These are phyloP conservation scores for Scaptomyza tumidula DNA, from an alignment of 2,888 invertebrate species.

Conservation along the genomic window DNA sequence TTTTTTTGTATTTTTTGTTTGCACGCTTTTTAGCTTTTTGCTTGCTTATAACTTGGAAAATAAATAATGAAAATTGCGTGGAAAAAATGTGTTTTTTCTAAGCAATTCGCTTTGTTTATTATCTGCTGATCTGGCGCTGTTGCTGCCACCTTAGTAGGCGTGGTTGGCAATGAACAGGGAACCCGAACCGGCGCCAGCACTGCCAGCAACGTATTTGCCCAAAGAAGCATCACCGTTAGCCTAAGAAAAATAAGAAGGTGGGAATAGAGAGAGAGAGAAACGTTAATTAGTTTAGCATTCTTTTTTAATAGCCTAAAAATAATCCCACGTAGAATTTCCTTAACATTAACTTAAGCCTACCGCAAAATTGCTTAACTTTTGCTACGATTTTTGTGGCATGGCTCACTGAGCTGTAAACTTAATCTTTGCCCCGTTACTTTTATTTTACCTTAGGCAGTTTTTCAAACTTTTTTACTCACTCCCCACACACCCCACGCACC, in stretches of 20 bases:
- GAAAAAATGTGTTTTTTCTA: slow-evolving; percentile 13
- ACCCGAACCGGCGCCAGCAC: slow-evolving; percentile 94
- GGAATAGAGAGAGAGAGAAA: slow-evolving; percentile 7
- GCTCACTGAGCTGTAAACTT: slow-evolving; percentile 45
- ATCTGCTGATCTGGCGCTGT: slow-evolving; percentile 27
- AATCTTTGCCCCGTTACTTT: slow-evolving; percentile 3
- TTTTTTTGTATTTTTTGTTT: slow-evolving; percentile 50
- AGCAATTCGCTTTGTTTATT: slow-evolving; percentile 52
- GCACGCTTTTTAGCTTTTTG: slow-evolving; percentile 61
- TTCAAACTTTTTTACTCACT: slow-evolving; percentile 32
- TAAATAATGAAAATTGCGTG: slow-evolving; percentile 62
- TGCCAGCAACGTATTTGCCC: slow-evolving; percentile 96
- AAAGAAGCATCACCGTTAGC: slow-evolving; percentile 95
- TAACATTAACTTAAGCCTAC: slow-evolving; percentile 5
- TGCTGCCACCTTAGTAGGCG: slow-evolving; percentile 89
- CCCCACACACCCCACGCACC: neutral
- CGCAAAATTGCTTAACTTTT: slow-evolving; percentile 19
- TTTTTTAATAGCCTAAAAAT: slow-evolving; percentile 1
- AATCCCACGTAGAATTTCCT: slow-evolving; percentile 8
- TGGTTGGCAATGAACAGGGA: slow-evolving; percentile 97
- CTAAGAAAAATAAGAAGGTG: slow-evolving; percentile 85
- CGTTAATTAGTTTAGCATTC: slow-evolving; percentile 38
- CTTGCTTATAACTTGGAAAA: slow-evolving; percentile 64
- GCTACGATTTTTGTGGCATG: slow-evolving; percentile 37
- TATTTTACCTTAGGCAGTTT: slow-evolving; percentile 53